These are phyloP conservation scores for Meloe dianella DNA, from an alignment of 2,888 invertebrate genomes.

Conservation along the genomic window DNA sequence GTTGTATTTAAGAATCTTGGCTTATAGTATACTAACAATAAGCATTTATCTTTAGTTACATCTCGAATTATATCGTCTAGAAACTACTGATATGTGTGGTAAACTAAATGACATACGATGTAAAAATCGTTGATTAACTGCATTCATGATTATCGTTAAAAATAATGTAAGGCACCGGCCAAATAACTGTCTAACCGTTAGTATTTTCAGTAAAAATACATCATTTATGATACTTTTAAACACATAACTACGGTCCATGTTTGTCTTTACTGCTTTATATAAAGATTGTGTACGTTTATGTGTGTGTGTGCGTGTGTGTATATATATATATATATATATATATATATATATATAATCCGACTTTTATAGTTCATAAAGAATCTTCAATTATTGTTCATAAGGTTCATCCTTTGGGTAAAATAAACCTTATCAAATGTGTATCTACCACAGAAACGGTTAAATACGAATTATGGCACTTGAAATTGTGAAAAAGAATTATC, in stretches of 20 bases:
- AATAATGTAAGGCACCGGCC: background rate
- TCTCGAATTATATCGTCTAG: conserved; percentile 28
- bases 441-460: conserved; percentile 51
- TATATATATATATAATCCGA: too few species aligned
- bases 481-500: conserved; percentile 47
- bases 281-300: conserved; percentile 35
- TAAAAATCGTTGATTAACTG: conserved; percentile 28
- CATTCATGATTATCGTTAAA: background rate
- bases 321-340: too few species aligned
- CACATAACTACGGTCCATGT: conserved; percentile 22
- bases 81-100: conserved; percentile 27
- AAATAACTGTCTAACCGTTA: conserved; percentile 6
- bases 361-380: conserved; percentile 51
- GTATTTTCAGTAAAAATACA: conserved; percentile 15
- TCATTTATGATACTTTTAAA: background rate
- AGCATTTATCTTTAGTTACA: conserved; percentile 27
- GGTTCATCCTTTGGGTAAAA: conserved; percentile 45
- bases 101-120: conserved; percentile 19
- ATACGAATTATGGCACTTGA: conserved; percentile 52
- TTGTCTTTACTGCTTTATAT: conserved; percentile 42
- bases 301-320: too few species aligned
- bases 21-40: background rate
- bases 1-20: too few species aligned
- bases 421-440: conserved; percentile 52
- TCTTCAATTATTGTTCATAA: conserved; percentile 51